These are phyloP conservation scores for Alca torda DNA, from an alignment of 2,797 vertebrate genomes.

Conservation along the genomic window DNA sequence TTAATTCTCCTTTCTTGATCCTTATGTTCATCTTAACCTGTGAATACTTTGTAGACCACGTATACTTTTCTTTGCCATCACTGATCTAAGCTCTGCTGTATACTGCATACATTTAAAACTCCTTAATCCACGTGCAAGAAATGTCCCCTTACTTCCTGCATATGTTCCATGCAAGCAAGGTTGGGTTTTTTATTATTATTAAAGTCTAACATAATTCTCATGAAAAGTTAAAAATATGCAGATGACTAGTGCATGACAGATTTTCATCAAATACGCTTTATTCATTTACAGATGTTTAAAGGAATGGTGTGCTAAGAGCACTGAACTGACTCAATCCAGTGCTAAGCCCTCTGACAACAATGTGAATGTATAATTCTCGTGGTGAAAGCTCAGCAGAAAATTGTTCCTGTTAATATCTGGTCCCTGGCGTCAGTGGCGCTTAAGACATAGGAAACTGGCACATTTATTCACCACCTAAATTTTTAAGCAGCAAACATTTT, in stretches of 20 bases:
- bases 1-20: neutral
- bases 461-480: slow-evolving; percentile 47
- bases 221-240: slow-evolving; percentile 5
- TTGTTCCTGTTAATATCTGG: neutral
- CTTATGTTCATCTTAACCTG: neutral
- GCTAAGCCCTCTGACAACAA: slow-evolving; percentile 32
- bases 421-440: neutral
- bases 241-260: neutral
- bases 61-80: accelerated
- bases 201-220: neutral
- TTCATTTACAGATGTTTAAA: slow-evolving; percentile 40
- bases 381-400: slow-evolving; percentile 6
- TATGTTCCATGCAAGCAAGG: neutral
- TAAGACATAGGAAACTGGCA: slow-evolving; percentile 23
- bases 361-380: neutral
- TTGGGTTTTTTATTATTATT: neutral
- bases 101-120: neutral
- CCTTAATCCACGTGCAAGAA: neutral
- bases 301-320: neutral
- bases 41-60: neutral
- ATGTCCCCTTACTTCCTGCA: neutral
- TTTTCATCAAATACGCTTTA: slow-evolving; percentile 23
- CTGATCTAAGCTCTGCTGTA: neutral
- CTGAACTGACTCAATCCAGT: slow-evolving; percentile 13
- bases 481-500: slow-evolving; percentile 45